A percentile compares a stretch with the other conserved stretches of the same genome.
These are phyloP conservation scores for Grammomys dolichurus DNA, from an alignment of 2,113 vertebrate genomes.

Conservation along the genomic window DNA sequence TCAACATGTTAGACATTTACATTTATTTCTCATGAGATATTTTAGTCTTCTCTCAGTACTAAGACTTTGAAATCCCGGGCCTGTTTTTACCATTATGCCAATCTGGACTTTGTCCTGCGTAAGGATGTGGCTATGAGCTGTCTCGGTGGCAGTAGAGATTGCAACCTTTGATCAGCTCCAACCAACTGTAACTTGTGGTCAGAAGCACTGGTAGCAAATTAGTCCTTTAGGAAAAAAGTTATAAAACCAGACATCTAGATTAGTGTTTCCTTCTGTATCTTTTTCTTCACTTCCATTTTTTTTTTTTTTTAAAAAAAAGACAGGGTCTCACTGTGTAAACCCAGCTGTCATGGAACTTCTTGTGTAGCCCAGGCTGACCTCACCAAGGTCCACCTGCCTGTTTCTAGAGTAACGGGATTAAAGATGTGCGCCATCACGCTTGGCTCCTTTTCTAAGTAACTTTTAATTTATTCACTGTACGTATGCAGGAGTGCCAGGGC, in stretches of 20 bases:
- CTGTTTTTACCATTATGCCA: neutral
- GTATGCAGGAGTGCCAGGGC: neutral
- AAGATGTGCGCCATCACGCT: neutral
- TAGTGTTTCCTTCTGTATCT: neutral
- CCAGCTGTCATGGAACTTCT: neutral
- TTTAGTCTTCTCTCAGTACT: neutral
- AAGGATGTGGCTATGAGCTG: neutral
- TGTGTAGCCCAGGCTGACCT: neutral
- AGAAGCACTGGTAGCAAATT: neutral
- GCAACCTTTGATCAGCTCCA: neutral
- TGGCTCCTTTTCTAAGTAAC: neutral
- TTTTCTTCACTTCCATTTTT: neutral
- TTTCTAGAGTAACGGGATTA: neutral
- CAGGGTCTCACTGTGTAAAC: neutral
- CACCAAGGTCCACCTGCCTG: neutral
- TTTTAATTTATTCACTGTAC: neutral
- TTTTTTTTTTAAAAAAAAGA: neutral
- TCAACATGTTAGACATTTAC: neutral
- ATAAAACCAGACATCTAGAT: neutral
- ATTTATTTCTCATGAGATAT: neutral
- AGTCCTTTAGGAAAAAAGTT: neutral
- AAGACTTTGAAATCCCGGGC: neutral
- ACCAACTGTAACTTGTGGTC: neutral
- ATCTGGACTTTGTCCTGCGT: neutral
- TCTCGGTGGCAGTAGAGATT: neutral